Base-by-base conservation (phyloP, 2,888 invertebrate species). In the Syrphus vitripennis region DNA sequence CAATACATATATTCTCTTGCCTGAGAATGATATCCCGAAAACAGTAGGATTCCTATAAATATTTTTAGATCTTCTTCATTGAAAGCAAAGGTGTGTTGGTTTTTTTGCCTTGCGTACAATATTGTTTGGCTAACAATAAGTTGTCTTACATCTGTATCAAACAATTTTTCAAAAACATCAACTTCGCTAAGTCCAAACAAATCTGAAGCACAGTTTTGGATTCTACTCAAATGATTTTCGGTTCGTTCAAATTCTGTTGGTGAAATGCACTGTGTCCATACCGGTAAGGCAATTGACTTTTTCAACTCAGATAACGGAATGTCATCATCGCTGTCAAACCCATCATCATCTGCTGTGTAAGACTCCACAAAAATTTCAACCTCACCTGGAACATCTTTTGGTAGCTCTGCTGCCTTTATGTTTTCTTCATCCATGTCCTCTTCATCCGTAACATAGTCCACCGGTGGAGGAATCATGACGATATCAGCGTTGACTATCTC, bases 371-470 rank as follows among this genome's bases (percentile, higher is more conserved):
- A 74, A 61, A 74, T n/a, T n/a, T n/a, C n/a, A n/a, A n/a, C n/a
- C n/a, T n/a, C n/a, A n/a, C n/a, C n/a, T n/a, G n/a, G n/a, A n/a
- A n/a, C n/a, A n/a, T n/a, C n/a, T n/a, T n/a, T n/a, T n/a, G n/a
- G n/a, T n/a, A n/a, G n/a, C n/a, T n/a, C n/a, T n/a, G n/a, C n/a
- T n/a, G n/a, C n/a, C n/a, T n/a, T n/a, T n/a, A n/a, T n/a, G n/a
- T n/a, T n/a, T n/a, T n/a, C n/a, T n/a, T n/a, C n/a, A n/a, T n/a
- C n/a, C n/a, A n/a, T n/a, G n/a, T n/a, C n/a, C 9, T 40, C 29
- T 55, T 75, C 61, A 31, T 75, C 42, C 53, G 53, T 42, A 12
- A 63, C 42, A 31, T 63, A 74, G 34, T 74, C 40, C 53, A 48
- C 14, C 50, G 59, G 24, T 37, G 48, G 72, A 59, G 37, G 50